Evolutionary conservation across 2,797 vertebrate species (phyloP).

Genomic region (Euphonia xanthogaster): DNA sequence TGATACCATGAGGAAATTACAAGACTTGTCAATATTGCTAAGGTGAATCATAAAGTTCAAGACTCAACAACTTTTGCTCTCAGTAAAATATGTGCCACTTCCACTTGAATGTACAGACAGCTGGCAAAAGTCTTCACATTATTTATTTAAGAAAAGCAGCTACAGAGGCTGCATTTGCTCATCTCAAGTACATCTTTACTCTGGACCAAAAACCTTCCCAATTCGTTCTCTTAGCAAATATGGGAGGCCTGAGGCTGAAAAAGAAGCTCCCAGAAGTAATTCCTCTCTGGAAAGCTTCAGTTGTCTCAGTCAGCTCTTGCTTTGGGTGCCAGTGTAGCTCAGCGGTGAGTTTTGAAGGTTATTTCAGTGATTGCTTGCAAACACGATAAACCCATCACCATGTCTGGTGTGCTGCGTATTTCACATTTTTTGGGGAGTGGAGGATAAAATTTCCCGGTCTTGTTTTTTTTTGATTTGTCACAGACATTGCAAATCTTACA

Average conservation of each 20-base stretch:
- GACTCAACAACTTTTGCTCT: neutral
- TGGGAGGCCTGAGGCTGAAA: neutral
- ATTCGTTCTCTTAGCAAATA: neutral
- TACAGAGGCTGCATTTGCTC: neutral
- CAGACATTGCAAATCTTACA: neutral
- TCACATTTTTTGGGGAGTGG: neutral
- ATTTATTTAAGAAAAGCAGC: slow-evolving; percentile 5
- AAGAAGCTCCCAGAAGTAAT: neutral
- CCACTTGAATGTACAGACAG: neutral
- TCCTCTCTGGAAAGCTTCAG: neutral
- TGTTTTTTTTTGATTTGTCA: neutral
- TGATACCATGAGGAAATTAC: neutral
- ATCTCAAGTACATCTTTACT: neutral
- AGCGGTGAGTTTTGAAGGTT: neutral
- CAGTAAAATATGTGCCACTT: neutral
- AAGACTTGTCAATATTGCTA: neutral
- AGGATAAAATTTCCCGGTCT: neutral
- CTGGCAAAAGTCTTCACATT: neutral
- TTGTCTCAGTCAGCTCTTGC: neutral
- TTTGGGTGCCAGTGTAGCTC: neutral
- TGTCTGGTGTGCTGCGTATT: neutral
- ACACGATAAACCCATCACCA: neutral
- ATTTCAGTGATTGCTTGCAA: neutral
- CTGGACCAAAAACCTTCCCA: neutral
- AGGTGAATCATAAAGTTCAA: neutral